A percentile compares a stretch with the other conserved stretches of the same genome.
Conservation (phyloP, 2,113 vertebrate genomes). For the Thalassoma bifasciatum region DNA sequence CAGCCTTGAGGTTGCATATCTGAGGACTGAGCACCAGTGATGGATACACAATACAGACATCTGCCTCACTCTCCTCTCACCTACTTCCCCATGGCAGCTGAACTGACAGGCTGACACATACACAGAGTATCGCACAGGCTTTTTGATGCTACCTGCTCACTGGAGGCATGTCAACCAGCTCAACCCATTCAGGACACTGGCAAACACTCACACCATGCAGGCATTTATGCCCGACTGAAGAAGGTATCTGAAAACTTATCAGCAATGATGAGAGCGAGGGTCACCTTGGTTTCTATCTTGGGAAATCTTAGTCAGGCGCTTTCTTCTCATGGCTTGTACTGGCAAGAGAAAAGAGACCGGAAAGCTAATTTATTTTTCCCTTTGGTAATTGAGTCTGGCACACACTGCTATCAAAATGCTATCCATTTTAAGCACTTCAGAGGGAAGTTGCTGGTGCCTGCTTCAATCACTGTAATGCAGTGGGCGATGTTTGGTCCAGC, state of each 20-base stretch:
- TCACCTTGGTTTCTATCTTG: conserved; percentile 60
- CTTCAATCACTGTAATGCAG: conserved; percentile 46
- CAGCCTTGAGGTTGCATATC: conserved; percentile 42
- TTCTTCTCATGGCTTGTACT: conserved; percentile 36
- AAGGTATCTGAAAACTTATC: conserved; percentile 49
- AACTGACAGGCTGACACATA: conserved; percentile 63
- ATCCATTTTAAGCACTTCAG: conserved; percentile 54
- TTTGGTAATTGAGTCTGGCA: conserved; percentile 65
- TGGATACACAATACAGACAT: conserved; percentile 59
- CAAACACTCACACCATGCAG: conserved; percentile 42
- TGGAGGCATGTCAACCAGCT: conserved; percentile 48
- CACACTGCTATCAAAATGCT: conserved; percentile 53
- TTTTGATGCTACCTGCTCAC: conserved; percentile 55
- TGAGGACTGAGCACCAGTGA: conserved; percentile 49
- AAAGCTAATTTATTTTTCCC: conserved; percentile 55
- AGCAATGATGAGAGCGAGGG: conserved; percentile 21
- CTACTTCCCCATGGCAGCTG: conserved; percentile 48
- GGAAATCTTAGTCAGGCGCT: conserved; percentile 37
- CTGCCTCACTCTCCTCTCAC: conserved; percentile 38
- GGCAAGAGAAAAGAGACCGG: conserved; percentile 36
- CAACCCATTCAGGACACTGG: conserved; percentile 37
- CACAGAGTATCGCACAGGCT: conserved; percentile 17
- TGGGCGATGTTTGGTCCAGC: conserved; percentile 43
- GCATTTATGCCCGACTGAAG: conserved; percentile 15
- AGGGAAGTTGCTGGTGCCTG: conserved; percentile 34